Conservation (phyloP, 2,888 invertebrate species). For the Piscicola geometra region DNA sequence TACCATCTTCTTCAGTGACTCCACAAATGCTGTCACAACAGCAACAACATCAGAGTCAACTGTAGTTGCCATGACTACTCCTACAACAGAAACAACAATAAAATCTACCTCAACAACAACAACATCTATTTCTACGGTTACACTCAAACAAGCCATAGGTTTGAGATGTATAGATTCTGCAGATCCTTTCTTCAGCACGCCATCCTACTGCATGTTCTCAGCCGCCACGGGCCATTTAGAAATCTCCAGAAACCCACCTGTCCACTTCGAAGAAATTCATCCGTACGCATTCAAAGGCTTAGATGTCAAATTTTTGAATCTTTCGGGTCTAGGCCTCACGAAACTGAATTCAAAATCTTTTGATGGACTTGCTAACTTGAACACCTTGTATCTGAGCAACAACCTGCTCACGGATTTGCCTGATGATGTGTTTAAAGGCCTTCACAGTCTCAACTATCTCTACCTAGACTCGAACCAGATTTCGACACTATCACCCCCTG, state of each 20-base stretch:
- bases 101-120: not conserved
- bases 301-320: constrained; percentile 1
- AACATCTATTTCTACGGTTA: not conserved
- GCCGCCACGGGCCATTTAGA: not conserved
- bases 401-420: constrained; percentile 13
- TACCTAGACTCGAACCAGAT: constrained; percentile 19
- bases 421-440: not conserved
- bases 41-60: not conserved
- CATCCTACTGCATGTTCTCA: constrained; percentile 18
- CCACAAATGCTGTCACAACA: not conserved
- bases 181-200: constrained; percentile 5
- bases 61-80: not conserved
- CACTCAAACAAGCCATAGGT: not conserved
- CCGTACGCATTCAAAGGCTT: constrained; percentile 23
- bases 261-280: constrained; percentile 14
- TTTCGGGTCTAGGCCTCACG: constrained; percentile 11
- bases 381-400: constrained; percentile 14
- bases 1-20: not conserved
- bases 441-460: constrained; percentile 3
- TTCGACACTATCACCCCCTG: not conserved
- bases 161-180: constrained; percentile 23
- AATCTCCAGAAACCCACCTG: not conserved
- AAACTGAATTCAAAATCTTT: constrained; percentile 8
- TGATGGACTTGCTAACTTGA: not conserved
- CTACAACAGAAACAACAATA: not conserved